phyloP scores from a whole-genome alignment of 2,797 vertebrate genomes.

The Chaunax sp. region DNA sequence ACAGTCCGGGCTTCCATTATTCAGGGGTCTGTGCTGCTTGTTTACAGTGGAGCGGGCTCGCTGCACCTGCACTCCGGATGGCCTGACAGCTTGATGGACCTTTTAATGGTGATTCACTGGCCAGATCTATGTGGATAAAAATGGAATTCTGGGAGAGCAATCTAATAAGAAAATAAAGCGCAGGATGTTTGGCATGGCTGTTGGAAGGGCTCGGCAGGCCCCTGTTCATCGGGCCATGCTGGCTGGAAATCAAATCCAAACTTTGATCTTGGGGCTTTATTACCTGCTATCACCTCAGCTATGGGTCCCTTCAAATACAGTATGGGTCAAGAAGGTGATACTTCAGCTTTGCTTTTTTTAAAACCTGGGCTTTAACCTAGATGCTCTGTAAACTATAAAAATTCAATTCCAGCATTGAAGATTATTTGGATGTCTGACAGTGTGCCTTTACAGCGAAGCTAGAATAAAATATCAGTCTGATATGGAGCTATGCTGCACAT shows the following conservation, averaged over 20 bases:
- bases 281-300: constrained; percentile 70
- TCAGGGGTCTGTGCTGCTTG: constrained; percentile 77
- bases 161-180: constrained; percentile 85
- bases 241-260: constrained; percentile 80
- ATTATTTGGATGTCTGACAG: constrained; percentile 56
- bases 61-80: constrained; percentile 80
- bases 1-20: constrained; percentile 80
- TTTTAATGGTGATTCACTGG: constrained; percentile 87
- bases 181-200: constrained; percentile 76
- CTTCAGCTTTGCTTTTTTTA: constrained; percentile 71
- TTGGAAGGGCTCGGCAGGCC: constrained; percentile 70
- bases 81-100: constrained; percentile 86
- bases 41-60: constrained; percentile 79
- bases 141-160: constrained; percentile 85
- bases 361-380: constrained; percentile 72
- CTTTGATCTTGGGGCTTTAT: constrained; percentile 81
- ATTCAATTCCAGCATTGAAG: constrained; percentile 49
- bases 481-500: constrained; percentile 23
- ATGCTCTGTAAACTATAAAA: constrained; percentile 69
- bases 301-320: constrained; percentile 61
- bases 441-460: constrained; percentile 36
- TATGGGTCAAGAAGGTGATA: constrained; percentile 69
- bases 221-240: constrained; percentile 60
- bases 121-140: constrained; percentile 86
- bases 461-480: constrained; percentile 35